Evolutionary conservation across 2,888 invertebrate genomes (phyloP), one percentile per base, ranked within the genome.

Genomic region (Eilema griseolum): DNA sequence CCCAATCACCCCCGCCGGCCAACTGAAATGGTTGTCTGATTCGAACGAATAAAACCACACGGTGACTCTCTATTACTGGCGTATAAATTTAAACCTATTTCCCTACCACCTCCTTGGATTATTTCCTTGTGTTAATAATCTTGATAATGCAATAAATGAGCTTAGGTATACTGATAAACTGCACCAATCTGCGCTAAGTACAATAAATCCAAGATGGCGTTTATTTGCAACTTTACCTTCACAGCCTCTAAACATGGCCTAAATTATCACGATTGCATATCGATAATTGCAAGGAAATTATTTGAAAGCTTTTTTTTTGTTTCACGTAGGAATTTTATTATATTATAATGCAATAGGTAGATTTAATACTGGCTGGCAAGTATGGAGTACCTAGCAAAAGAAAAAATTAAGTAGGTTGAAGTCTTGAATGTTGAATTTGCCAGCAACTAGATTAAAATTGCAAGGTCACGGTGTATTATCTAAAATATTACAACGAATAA

Each of bases 391-490:
- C n/a, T 14, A 5, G 41, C 41, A 16, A 20, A 16, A 16, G n/a
- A n/a, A 20, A 1, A 0, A n/a, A 52, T 8, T 8, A n/a, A n/a
- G n/a, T n/a, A n/a, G n/a, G n/a, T 37, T 12, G 33, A 37, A 37
- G 12, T 37, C 12, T 37, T 37, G 12, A 20, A 46, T 10, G 16
- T 7, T 46, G 1, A 3, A n/a, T 52, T 52, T 52, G n/a, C 10
- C n/a, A n/a, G n/a, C n/a, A 52, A n/a, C n/a, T 52, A 52, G 52
- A 52, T 52, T 52, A 52, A 52, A 52, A 52, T n/a, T 52, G n/a
- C 52, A 52, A 52, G 52, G 52, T 52, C 52, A 52, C 8, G 10
- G 10, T n/a, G 10, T 52, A 52, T 52, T 52, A 52, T 52, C 52
- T 52, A n/a, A n/a, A 52, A 52, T 52, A 20, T 52, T 52, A 52